Percentiles rank a stretch among this genome's conserved stretches.
Evolutionary conservation across 2,888 invertebrate species (phyloP).

Genomic region (Fragum sueziense): DNA sequence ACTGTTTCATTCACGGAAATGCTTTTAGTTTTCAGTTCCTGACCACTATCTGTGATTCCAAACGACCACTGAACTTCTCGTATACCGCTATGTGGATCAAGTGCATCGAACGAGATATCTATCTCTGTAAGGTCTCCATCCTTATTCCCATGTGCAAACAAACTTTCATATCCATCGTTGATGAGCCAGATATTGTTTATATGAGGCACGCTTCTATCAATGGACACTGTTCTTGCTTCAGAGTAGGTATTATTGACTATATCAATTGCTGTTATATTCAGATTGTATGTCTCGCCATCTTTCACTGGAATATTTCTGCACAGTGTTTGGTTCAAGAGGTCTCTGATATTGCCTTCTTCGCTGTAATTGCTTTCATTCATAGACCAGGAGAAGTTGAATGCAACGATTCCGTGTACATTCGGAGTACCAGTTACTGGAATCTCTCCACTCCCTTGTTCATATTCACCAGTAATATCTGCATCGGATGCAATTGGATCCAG

Average conservation of each 20-base stretch:
- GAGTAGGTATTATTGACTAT: constrained; percentile 48
- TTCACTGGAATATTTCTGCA: constrained; percentile 30
- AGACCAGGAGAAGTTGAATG: constrained; percentile 35
- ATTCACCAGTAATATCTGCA: constrained; percentile 33
- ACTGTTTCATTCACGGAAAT: constrained; percentile 17
- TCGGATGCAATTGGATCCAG: constrained; percentile 47
- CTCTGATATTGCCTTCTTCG: neutral
- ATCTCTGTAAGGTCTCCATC: constrained; percentile 61
- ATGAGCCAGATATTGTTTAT: constrained; percentile 59
- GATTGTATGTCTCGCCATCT: constrained; percentile 57
- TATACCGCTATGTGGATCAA: constrained; percentile 68
- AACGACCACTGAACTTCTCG: constrained; percentile 58
- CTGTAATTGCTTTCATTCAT: neutral
- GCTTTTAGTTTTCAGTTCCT: constrained; percentile 15
- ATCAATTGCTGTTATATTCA: constrained; percentile 58
- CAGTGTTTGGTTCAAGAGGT: constrained; percentile 34
- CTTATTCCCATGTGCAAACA: constrained; percentile 58
- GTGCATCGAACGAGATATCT: constrained; percentile 56
- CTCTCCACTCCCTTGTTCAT: constrained; percentile 57
- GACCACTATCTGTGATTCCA: constrained; percentile 40
- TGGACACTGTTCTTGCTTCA: constrained; percentile 52
- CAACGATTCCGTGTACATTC: constrained; percentile 57
- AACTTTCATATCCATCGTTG: constrained; percentile 45
- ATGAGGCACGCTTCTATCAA: constrained; percentile 59
- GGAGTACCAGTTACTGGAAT: constrained; percentile 57